These are phyloP conservation scores for Columba janthina DNA, from an alignment of 2,113 vertebrate genomes.

Conservation along the genomic window DNA sequence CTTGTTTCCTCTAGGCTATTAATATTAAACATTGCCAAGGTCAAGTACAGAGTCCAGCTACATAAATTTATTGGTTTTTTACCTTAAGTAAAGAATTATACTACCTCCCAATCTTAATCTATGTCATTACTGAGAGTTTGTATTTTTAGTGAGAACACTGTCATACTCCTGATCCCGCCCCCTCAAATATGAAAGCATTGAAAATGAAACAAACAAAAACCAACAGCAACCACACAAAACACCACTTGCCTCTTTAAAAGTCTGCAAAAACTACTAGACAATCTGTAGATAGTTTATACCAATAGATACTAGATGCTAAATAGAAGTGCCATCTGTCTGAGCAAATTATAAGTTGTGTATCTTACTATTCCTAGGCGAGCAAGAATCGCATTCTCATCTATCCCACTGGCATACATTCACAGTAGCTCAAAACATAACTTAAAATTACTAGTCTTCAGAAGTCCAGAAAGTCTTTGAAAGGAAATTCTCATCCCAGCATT, in stretches of 20 bases:
- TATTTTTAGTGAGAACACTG: neutral
- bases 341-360: neutral
- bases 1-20: neutral
- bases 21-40: neutral
- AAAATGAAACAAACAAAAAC: neutral
- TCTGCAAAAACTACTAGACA: neutral
- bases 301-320: neutral
- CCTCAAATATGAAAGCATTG: neutral
- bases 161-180: neutral
- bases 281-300: neutral
- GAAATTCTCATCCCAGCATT: neutral
- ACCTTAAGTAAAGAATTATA: neutral
- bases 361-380: neutral
- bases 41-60: neutral
- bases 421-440: neutral
- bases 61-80: neutral
- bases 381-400: neutral
- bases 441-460: neutral
- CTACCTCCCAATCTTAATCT: neutral
- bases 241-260: neutral
- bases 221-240: neutral
- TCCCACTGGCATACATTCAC: neutral
- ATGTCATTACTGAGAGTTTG: neutral
- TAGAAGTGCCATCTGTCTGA: neutral
- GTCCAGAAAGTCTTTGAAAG: neutral